Evolutionary conservation across 2,888 invertebrate species (phyloP).

Genomic region (Ormia ochracea): DNA sequence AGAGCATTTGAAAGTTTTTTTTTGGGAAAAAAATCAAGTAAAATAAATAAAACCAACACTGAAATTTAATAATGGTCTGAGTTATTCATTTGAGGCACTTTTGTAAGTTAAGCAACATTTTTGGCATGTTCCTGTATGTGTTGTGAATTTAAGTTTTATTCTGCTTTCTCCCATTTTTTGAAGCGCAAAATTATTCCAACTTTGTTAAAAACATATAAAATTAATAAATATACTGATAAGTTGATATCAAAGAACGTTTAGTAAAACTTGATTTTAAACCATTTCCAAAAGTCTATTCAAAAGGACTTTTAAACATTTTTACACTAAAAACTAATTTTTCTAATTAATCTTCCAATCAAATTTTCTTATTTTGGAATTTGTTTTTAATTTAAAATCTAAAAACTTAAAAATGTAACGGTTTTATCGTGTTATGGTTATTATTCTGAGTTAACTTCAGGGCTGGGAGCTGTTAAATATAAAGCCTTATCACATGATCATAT

Average conservation of each 20-base stretch:
- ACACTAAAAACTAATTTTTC: neutral
- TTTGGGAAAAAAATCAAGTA: neutral
- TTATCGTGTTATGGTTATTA: too few species aligned
- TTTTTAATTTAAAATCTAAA: too few species aligned
- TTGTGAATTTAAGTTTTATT: slow-evolving; percentile 28
- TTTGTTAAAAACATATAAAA: slow-evolving; percentile 27
- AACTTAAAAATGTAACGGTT: too few species aligned
- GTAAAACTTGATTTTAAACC: neutral
- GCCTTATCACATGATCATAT: too few species aligned
- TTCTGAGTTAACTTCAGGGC: too few species aligned
- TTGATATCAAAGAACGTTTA: slow-evolving; percentile 1
- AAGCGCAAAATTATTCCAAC: slow-evolving; percentile 9
- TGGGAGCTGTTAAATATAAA: too few species aligned
- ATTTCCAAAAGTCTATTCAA: neutral
- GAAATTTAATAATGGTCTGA: slow-evolving; percentile 38
- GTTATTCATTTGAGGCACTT: slow-evolving; percentile 9
- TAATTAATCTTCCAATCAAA: too few species aligned
- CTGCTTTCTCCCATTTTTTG: slow-evolving; percentile 18
- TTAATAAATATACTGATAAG: slow-evolving; percentile 30
- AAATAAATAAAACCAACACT: slow-evolving; percentile 14
- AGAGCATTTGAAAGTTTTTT: neutral
- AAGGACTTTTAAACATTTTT: neutral
- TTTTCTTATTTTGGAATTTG: too few species aligned
- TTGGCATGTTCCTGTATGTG: slow-evolving; percentile 40
- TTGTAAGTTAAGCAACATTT: neutral